Base-by-base conservation (phyloP, 2,797 vertebrate species). In the Falco berigora region DNA sequence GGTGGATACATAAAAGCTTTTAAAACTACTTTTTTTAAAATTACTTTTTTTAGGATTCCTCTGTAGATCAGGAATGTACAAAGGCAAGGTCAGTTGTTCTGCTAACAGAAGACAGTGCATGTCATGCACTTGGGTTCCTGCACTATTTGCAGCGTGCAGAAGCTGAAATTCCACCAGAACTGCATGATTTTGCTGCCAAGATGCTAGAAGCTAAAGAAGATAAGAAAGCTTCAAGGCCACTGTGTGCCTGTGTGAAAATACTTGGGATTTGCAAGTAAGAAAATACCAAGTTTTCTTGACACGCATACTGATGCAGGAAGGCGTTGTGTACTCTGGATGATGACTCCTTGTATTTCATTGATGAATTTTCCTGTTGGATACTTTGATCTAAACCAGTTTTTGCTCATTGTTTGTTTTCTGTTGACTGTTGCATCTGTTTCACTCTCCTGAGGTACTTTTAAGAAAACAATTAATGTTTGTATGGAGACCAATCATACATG, bases 251-350 rank as follows among this genome's bases (percentile, higher is more conserved):
- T 91, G 96, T 98, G 64, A 98, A 98, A 96, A 44, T 78, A 46
- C 97, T 97, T 66, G 98, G 98, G 18, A 91, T 96, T 97, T 98
- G 98, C 98, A 98, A 91, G 98, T 98, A 97, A 98, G 97, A 30
- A 88, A 34, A 34, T 67, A 16, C 1, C 16, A 44, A 8, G 2
- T 8, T 68, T 75, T 78, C 25, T 47, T 88, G 68, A 64, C 6
- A 14, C 10, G 4, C 18, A 3, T 53, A n/a, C 22, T 59, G 52
- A 42, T 3, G 0, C 5, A 47, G 52, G 14, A 64, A 30, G n/a
- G 59, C 30, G 9, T n/a, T 36, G 6, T 78, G 8, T 79, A 8
- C 23, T 14, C 20, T 56, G 24, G 32, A 14, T n/a, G 36, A 25
- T 50, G 23, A n/a, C 49, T 56, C 14, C 36, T 79, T 10, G 20